Conservation (phyloP, 2,888 invertebrate species). For the Rhingia rostrata region DNA sequence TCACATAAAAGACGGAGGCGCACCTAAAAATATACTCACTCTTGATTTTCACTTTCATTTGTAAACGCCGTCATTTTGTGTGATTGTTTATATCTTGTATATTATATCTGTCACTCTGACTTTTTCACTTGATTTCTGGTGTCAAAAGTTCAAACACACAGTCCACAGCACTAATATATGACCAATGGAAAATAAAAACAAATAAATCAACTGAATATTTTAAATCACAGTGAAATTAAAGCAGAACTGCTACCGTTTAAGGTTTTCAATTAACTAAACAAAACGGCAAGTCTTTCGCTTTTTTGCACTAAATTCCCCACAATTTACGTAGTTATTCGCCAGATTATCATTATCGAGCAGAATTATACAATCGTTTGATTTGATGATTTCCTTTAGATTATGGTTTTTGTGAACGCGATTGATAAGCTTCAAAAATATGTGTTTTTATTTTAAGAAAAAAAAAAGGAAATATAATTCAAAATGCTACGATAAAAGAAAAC, state of each 20-base stretch:
- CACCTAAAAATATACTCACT: conserved; percentile 29
- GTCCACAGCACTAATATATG: conserved; percentile 19
- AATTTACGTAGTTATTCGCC: neutral
- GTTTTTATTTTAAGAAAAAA: neutral
- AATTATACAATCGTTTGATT: conserved; percentile 21
- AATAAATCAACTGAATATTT: neutral
- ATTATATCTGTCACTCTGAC: conserved; percentile 6
- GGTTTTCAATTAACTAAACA: conserved; percentile 20
- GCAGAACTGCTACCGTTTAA: neutral
- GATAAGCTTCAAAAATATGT: neutral
- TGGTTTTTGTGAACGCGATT: neutral
- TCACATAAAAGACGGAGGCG: neutral
- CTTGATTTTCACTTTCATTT: conserved; percentile 29
- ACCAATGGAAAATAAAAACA: neutral
- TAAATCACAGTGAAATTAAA: neutral
- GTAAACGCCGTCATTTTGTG: conserved; percentile 43
- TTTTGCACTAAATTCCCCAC: neutral
- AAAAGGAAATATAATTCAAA: conserved; percentile 16
- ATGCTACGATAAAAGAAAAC: neutral
- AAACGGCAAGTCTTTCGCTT: neutral
- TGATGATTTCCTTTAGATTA: neutral
- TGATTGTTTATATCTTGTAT: conserved; percentile 20
- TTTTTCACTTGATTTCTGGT: neutral
- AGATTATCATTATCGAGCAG: conserved; percentile 2
- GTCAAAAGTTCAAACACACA: conserved; percentile 32